These are phyloP conservation scores for Pedetes capensis DNA, from an alignment of 2,113 vertebrate genomes.

Conservation along the genomic window DNA sequence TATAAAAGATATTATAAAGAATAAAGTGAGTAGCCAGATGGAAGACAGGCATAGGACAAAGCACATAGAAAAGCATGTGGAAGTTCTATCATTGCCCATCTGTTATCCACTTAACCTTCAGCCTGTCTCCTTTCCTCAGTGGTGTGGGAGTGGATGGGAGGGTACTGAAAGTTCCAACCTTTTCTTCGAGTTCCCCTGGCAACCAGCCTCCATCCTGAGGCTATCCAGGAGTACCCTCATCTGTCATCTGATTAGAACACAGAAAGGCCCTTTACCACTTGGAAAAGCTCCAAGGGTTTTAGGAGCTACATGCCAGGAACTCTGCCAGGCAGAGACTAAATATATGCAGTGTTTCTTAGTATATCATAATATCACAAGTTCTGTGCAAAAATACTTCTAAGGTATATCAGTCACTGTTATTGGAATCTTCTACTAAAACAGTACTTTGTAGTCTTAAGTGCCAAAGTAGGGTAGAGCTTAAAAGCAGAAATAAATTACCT, in stretches of 20 bases:
- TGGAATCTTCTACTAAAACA: background rate
- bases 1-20: background rate
- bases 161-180: background rate
- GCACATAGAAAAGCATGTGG: rapidly evolving
- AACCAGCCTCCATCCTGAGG: background rate
- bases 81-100: background rate
- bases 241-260: background rate
- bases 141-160: background rate
- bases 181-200: background rate
- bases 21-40: background rate
- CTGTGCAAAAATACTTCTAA: background rate
- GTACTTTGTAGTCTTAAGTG: constrained; percentile 30
- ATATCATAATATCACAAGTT: background rate
- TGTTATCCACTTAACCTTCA: background rate
- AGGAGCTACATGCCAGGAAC: background rate
- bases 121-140: background rate
- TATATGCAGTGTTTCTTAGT: background rate
- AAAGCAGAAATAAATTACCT: constrained; percentile 54
- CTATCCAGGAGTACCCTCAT: background rate
- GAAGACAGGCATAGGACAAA: background rate
- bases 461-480: background rate
- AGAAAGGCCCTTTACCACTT: background rate
- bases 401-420: background rate
- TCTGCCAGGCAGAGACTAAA: background rate
- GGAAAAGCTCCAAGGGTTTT: background rate